Evolutionary conservation across 2,113 vertebrate genomes (phyloP), one percentile per base, ranked within the genome.

Genomic region (Pterophyllum scalare): DNA sequence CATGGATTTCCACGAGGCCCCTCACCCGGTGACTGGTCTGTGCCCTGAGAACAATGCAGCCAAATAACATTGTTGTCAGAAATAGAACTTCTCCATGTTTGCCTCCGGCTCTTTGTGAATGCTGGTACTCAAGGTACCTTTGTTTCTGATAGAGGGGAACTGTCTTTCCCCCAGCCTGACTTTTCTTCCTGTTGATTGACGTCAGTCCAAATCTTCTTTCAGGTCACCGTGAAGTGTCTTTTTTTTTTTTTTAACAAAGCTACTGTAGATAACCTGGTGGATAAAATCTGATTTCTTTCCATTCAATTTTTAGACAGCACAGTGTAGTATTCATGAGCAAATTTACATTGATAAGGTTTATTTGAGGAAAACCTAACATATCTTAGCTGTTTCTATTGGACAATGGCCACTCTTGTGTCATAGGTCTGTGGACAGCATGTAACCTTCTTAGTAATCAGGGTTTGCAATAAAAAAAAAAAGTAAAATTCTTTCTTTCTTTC

Each of bases 151-250:
- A 28, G 46, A 54, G 46, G 43, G 33, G 67, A 82, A 33, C 40
- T 33, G 33, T 89, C 80, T 81, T 75, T 90, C 78, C 81, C 28
- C 79, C 22, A 6, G 59, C 54, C 70, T 28, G 24, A 46, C 43
- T 57, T 61, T 38, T 77, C 86, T 94, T 95, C 93, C 94, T 94
- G 94, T 92, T 87, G 82, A 84, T 92, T 87, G 82, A 84, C 38
- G 54, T 77, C 54, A 19, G 24, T 86, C 88, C 77, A 85, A 75
- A 54, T 81, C 24, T 79, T 64, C 64, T 52, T 77, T 85, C 74
- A 75, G 91, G 86, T 89, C 82, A 81, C 14, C 2, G 11, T 6
- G 3, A 65, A 80, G 67, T 35, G 31, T 46, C 59, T 75, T 90
- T 87, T 87, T 26, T 56, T 56, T 28, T 28, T 28, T 33, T 33